phyloP scores from a whole-genome alignment of 2,888 invertebrate species.

The Folsomia manolachei region DNA sequence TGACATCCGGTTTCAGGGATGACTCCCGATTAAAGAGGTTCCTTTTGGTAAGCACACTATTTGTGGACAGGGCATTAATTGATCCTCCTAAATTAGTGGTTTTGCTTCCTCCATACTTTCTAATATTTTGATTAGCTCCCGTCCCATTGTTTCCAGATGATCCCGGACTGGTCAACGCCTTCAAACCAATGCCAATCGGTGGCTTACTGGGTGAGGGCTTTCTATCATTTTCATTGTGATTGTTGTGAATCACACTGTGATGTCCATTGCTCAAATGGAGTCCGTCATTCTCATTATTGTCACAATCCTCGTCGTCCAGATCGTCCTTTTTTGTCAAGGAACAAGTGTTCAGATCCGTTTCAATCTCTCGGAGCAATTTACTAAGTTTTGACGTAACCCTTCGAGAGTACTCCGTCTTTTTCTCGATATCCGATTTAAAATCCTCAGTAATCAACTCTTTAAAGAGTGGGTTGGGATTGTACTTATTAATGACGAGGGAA shows the following conservation, averaged over 20 bases:
- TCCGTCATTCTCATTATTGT: neutral
- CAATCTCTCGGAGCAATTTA: slow-evolving; percentile 47
- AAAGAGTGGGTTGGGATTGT: slow-evolving; percentile 47
- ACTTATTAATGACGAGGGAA: slow-evolving; percentile 39
- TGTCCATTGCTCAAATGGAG: neutral
- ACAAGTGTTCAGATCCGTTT: slow-evolving; percentile 37
- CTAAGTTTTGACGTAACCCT: slow-evolving; percentile 46
- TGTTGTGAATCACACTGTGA: neutral
- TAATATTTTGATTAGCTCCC: neutral
- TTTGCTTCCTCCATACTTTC: neutral
- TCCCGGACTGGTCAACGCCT: neutral
- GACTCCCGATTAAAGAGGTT: neutral
- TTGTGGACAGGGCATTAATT: neutral
- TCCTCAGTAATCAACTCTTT: slow-evolving; percentile 45
- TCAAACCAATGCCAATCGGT: neutral
- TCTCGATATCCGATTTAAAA: slow-evolving; percentile 34
- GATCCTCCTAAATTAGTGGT: neutral
- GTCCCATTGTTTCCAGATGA: no score
- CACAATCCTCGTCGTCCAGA: slow-evolving; percentile 20
- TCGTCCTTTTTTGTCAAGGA: slow-evolving; percentile 20
- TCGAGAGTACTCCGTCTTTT: slow-evolving; percentile 46
- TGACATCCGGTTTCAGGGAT: neutral
- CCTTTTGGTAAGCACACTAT: neutral
- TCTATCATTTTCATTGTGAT: neutral
- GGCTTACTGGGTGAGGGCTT: neutral